Conservation (phyloP, 2,888 invertebrate genomes). For the Ischnus inquisitorius region DNA sequence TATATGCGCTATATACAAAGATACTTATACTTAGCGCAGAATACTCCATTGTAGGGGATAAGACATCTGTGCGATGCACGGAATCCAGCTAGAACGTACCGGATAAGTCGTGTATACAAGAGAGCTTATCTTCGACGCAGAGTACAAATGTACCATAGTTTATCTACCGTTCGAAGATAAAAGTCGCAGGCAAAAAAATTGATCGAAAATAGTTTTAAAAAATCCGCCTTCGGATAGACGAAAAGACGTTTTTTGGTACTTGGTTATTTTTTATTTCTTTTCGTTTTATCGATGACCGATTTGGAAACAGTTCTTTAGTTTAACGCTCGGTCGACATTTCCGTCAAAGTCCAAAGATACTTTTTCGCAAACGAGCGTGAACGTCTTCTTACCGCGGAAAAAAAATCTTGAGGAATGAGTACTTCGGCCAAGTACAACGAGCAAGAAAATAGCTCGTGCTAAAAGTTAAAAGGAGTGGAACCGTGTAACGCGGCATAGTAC, state of each 20-base stretch:
- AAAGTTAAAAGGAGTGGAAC: constrained; percentile 32
- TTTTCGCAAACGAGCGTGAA: constrained; percentile 19
- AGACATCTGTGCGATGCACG: not conserved
- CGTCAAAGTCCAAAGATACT: constrained; percentile 52
- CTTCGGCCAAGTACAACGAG: constrained; percentile 36
- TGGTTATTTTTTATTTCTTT: not conserved
- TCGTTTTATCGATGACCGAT: constrained; percentile 14
- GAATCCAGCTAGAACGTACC: constrained; percentile 13
- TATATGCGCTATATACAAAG: not conserved
- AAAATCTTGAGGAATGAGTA: constrained; percentile 28
- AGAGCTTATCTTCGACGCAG: not conserved
- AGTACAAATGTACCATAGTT: constrained; percentile 2
- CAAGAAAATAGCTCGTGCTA: constrained; percentile 32
- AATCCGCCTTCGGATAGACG: not conserved
- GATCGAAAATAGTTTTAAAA: not conserved
- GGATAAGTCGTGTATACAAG: constrained; percentile 11
- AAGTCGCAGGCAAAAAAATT: not conserved
- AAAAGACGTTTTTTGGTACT: too few species aligned
- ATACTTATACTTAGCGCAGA: constrained; percentile 19
- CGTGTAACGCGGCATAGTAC: constrained; percentile 13
- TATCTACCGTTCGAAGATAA: not conserved
- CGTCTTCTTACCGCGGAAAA: constrained; percentile 2
- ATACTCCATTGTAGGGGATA: constrained; percentile 14
- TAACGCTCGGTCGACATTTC: constrained; percentile 13
- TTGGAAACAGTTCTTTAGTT: not conserved